Conservation (phyloP, 2,113 vertebrate genomes). For the Bothrops jararaca region DNA sequence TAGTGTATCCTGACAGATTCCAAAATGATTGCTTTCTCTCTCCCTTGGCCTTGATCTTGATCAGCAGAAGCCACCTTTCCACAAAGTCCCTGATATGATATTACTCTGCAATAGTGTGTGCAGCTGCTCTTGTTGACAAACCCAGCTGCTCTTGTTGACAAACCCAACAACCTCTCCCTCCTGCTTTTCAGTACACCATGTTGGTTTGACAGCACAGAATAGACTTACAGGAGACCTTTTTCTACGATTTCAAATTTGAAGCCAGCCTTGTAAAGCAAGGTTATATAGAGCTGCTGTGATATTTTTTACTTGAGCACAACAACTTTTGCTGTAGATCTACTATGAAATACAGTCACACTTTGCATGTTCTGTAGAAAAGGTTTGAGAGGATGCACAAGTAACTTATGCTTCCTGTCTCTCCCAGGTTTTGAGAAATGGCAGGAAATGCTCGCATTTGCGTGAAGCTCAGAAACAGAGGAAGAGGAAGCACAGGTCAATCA, state of each 20-base stretch:
- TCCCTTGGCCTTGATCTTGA: not conserved
- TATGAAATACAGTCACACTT: not conserved
- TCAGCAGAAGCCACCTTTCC: not conserved
- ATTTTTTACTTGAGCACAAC: no score
- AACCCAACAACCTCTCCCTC: not conserved
- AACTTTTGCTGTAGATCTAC: not conserved
- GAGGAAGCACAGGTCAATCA: not conserved
- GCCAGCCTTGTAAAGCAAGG: not conserved
- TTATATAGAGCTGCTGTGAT: not conserved
- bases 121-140: not conserved
- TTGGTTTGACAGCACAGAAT: not conserved
- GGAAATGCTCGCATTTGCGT: not conserved
- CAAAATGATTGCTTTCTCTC: not conserved
- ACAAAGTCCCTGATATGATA: not conserved
- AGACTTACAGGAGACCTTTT: not conserved
- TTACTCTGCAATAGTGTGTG: no score
- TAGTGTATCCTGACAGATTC: no score
- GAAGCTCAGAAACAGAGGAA: not conserved
- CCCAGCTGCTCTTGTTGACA: not conserved
- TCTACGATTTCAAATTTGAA: not conserved
- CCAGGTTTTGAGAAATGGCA: conserved; percentile 4
- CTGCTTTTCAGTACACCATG: not conserved
- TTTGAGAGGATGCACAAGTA: not conserved
- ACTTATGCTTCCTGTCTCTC: not conserved
- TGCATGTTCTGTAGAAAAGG: not conserved